Evolutionary conservation across 2,888 invertebrate species (phyloP).

Genomic region (Dasypolia templi): DNA sequence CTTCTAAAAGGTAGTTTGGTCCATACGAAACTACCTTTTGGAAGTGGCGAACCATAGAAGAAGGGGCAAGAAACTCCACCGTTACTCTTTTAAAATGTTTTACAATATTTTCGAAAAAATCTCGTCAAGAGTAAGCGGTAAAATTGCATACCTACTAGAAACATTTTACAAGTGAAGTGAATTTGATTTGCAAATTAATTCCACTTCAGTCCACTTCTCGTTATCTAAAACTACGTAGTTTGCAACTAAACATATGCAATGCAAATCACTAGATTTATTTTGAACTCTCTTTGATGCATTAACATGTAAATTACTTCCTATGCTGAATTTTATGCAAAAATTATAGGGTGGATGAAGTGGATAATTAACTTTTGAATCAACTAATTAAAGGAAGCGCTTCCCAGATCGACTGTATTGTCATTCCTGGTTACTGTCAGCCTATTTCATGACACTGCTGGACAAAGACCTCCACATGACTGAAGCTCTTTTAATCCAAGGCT

Average conservation of each 20-base stretch:
- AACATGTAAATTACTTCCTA: constrained; percentile 44
- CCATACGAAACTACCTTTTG: no score
- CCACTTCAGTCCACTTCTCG: not conserved
- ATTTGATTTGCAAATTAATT: constrained; percentile 10
- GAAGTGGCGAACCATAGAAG: no score
- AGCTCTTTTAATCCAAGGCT: not conserved
- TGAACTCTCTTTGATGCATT: constrained; percentile 40
- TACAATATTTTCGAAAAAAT: no score
- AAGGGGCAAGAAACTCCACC: no score
- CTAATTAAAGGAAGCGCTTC: not conserved
- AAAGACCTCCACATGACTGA: not conserved
- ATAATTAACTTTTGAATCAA: not conserved
- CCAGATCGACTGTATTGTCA: not conserved
- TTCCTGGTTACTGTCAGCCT: not conserved
- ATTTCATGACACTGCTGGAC: not conserved
- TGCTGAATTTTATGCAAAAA: constrained; percentile 18
- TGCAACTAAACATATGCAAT: constrained; percentile 36
- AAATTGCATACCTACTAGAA: not conserved
- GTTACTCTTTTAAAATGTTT: no score
- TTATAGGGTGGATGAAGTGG: not conserved
- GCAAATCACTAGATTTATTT: constrained; percentile 51
- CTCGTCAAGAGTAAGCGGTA: no score
- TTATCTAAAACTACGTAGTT: constrained; percentile 12
- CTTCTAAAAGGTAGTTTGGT: no score
- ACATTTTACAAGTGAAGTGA: no score